Evolutionary conservation across 1,140 invertebrate genomes (phyloP), one percentile per base, ranked within the genome.

Genomic region (Hyposmocoma kahamanoa): DNA sequence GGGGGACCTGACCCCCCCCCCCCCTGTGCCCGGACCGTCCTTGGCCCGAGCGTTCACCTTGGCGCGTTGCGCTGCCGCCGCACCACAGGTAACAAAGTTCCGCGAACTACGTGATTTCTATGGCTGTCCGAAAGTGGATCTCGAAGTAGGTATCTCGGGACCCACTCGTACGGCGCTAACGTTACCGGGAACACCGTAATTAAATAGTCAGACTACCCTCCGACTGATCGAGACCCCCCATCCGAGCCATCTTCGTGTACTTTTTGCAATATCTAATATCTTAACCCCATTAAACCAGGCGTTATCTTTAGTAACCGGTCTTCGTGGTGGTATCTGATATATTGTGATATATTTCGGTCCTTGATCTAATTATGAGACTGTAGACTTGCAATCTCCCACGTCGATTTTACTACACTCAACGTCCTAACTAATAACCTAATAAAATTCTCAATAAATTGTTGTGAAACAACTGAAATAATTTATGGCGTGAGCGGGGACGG

Each of bases 31-130:
- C 68, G 67, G 53, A 47, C 59, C 80, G 80, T 84, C 80, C 80
- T 84, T 82, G 80, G 80, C 76, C 78, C 72, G 80, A 79, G 59
- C 80, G 68, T 84, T 84, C 80, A 84, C 80, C 78, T 84, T 82
- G 78, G 74, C 72, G 66, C 71, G 77, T 66, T 73, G 80, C 72
- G 72, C 62, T 75, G 69, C 74, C 56, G 55, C 45, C 77, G 72
- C 77, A 80, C 64, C 74, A 81, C 81, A 83, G 81, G 79, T 84
- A 84, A 80, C 78, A 72, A 72, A 81, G 77, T 84, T 84, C 79
- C 75, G 77, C 79, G 79, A 84, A 81, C 77, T 78, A 73, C 78
- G 72, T 83, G 77, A 83, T 84, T 81, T 83, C 77, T 81, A 83
- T 76, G 79, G 77, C 66, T 72, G 74, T 72, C 76, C 62, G 57